Base-by-base conservation (phyloP, 2,888 invertebrate species). In the Folsomia candida region DNA sequence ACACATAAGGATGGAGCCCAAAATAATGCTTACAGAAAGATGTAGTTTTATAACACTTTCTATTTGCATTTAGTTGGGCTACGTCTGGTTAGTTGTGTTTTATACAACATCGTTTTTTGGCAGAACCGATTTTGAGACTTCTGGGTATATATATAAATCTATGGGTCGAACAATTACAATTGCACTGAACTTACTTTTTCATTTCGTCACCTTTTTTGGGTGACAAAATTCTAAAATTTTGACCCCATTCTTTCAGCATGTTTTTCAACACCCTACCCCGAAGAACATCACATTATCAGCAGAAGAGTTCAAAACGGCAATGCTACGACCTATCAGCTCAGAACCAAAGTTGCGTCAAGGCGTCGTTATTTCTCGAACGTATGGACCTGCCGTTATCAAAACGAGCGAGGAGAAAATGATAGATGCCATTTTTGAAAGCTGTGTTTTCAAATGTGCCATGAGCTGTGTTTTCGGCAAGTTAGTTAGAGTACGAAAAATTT, bases 381-480 rank as follows among this genome's bases (percentile, higher is more conserved):
- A 92, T 70, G 92, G 91, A 0, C 92, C 92, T 2, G 87, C 91
- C 0, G 85, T 88, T 70, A 91, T 93, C 29, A 94, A 94, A 86
- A 90, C 91, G 0, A 90, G 90, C 76, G 94, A 96, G 82, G 95
- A 96, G 82, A 92, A 93, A 83, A 87, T 91, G 84, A 88, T 96
- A 14, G 93, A 94, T 83, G 85, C 88, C 0, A 87, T 89, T 1
- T 88, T 95, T 79, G 98, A 99, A 85, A 97, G 97, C 82, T 99
- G 99, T 82, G 87, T 88, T 1, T 97, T 97, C 82, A 98, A 97
- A 85, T 90, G 95, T 0, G 81, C 90, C 0, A 91, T 96, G 84
- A 96, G 97, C 81, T 95, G 95, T 85, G 91, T 96, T 70, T 87
- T 94, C 84, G 97, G 96, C 94, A 86, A 84, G 84, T 80, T 3